A percentile compares a stretch with the other conserved stretches of the same genome.
Conservation (phyloP, 2,888 invertebrate species). For the Camptogramma bilineatum region DNA sequence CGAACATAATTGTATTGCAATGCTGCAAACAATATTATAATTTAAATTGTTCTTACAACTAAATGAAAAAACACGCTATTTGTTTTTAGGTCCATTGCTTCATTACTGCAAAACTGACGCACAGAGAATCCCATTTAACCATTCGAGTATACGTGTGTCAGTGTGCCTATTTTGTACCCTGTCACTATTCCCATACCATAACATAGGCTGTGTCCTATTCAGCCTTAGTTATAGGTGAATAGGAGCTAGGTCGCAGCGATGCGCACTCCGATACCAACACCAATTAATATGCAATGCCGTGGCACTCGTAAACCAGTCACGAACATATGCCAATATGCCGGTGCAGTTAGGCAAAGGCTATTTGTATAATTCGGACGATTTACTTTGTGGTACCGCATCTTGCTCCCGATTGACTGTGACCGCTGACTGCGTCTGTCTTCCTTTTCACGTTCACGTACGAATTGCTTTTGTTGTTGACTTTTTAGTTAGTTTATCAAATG, state of each 20-base stretch:
- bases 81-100: background rate
- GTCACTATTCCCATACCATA: constrained; percentile 35
- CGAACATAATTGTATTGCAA: no score
- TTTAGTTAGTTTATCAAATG: constrained; percentile 1
- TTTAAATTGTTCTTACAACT: background rate
- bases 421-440: constrained; percentile 23
- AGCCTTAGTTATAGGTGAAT: constrained; percentile 48
- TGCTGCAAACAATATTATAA: no score
- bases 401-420: constrained; percentile 29
- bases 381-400: constrained; percentile 51
- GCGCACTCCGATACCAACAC: constrained; percentile 78
- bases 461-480: background rate
- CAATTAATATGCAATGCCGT: constrained; percentile 85
- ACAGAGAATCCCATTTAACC: constrained; percentile 15
- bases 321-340: constrained; percentile 83
- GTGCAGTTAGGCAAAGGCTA: constrained; percentile 78
- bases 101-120: constrained; percentile 20
- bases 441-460: constrained; percentile 18
- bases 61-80: background rate
- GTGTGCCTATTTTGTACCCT: constrained; percentile 25
- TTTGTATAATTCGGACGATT: constrained; percentile 80
- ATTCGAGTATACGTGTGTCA: constrained; percentile 31
- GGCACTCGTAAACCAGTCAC: constrained; percentile 83
- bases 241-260: constrained; percentile 76
- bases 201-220: constrained; percentile 34